Conservation (phyloP, 2,797 vertebrate genomes). For the Emydoidea blandingii region DNA sequence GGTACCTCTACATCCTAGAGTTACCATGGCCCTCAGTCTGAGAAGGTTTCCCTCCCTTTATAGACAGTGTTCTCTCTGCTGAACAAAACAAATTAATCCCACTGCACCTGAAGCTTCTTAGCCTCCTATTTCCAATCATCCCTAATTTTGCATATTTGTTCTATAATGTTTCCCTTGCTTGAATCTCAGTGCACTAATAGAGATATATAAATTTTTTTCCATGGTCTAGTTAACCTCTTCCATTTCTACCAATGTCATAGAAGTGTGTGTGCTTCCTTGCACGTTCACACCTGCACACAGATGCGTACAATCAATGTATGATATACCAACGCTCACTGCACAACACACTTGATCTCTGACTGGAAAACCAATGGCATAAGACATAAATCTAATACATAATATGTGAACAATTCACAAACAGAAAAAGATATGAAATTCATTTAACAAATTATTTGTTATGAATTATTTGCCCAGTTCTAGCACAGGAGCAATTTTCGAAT, state of each 20-base stretch:
- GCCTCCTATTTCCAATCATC: not conserved
- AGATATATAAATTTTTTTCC: not conserved
- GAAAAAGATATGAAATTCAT: not conserved
- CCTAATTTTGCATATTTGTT: not conserved
- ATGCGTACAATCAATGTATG: not conserved
- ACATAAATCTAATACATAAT: not conserved
- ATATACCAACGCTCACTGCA: accelerated
- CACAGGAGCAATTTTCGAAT: not conserved
- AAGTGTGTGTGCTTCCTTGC: not conserved
- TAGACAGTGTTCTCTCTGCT: not conserved
- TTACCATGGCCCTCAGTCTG: not conserved
- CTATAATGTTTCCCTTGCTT: not conserved
- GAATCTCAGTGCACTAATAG: not conserved
- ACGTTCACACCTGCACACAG: accelerated
- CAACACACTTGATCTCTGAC: not conserved
- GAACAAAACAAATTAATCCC: not conserved
- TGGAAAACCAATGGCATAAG: not conserved
- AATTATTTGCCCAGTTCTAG: not conserved
- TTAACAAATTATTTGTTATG: not conserved
- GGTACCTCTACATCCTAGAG: accelerated
- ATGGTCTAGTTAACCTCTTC: not conserved
- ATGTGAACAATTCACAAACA: not conserved
- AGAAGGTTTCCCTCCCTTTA: not conserved
- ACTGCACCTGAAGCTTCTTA: not conserved
- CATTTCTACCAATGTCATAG: not conserved